Conservation (phyloP, 2,113 vertebrate species). For the Pipra filicauda region DNA sequence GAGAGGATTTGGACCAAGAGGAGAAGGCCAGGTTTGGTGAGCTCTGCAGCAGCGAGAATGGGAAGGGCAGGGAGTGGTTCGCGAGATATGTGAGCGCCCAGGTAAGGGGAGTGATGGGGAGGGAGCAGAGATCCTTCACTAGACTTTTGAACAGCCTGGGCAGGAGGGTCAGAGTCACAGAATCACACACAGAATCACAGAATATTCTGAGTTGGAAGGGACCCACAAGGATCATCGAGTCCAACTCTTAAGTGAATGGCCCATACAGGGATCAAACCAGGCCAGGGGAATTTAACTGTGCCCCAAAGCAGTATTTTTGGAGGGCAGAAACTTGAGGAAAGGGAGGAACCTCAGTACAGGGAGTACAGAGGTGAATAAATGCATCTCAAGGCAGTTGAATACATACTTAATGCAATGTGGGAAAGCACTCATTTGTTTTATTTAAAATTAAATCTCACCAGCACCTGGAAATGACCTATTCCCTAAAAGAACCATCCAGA, state of each 20-base stretch:
- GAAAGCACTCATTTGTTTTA: background rate
- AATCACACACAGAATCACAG: background rate
- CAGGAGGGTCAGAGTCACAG: background rate
- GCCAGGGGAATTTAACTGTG: background rate
- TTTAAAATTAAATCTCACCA: background rate
- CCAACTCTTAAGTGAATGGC: background rate
- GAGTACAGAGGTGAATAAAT: background rate
- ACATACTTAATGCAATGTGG: fast-evolving
- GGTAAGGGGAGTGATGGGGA: conserved; percentile 65
- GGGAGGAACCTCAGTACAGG: background rate
- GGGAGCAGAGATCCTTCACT: fast-evolving
- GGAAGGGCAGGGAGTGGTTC: conserved; percentile 96
- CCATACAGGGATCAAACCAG: background rate
- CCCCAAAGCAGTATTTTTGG: background rate
- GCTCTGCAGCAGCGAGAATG: conserved; percentile 85
- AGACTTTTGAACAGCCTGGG: background rate
- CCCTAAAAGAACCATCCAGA: background rate
- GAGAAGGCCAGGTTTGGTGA: conserved; percentile 94
- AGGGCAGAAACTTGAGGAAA: background rate
- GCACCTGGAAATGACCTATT: background rate
- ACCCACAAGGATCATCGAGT: background rate
- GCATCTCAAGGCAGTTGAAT: background rate
- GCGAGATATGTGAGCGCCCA: conserved; percentile 91
- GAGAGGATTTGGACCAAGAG: conserved; percentile 92
- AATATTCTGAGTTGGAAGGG: background rate